Evolutionary conservation across 2,888 invertebrate species (phyloP).

Genomic region (Calephelis perditalis): DNA sequence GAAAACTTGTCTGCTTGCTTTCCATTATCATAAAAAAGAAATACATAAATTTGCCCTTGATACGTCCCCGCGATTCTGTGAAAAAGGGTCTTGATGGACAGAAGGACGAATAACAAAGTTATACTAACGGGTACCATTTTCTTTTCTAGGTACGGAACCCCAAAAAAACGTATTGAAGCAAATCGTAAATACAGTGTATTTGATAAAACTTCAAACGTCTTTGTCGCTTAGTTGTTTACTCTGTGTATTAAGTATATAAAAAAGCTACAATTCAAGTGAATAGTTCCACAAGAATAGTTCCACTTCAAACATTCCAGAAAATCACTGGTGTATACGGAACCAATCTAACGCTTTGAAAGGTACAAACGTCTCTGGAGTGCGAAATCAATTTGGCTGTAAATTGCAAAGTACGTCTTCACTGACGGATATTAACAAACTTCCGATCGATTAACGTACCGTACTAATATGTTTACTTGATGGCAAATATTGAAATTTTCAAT

Average conservation of each 20-base stretch:
- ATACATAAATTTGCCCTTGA: no score
- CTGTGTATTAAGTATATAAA: neutral
- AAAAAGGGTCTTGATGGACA: no score
- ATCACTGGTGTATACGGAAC: constrained; percentile 3
- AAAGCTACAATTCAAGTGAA: neutral
- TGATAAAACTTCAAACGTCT: neutral
- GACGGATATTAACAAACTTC: constrained; percentile 24
- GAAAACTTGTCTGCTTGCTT: no score
- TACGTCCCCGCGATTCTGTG: no score
- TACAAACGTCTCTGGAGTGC: constrained; percentile 23
- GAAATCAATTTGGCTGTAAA: constrained; percentile 24
- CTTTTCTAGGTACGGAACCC: neutral
- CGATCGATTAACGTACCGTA: constrained; percentile 23
- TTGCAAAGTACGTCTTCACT: constrained; percentile 22
- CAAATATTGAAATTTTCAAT: neutral
- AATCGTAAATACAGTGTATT: neutral
- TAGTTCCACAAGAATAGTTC: neutral
- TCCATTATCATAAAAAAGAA: no score
- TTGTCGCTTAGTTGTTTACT: neutral
- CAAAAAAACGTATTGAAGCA: neutral
- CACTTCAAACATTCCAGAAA: neutral
- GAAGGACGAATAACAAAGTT: no score
- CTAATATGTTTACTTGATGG: constrained; percentile 17
- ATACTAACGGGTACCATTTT: no score
- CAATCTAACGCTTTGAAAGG: constrained; percentile 20